Evolutionary conservation across 1,140 invertebrate species (phyloP), one percentile per base, ranked within the genome.

Genomic region (Oedothorax gibbosus): DNA sequence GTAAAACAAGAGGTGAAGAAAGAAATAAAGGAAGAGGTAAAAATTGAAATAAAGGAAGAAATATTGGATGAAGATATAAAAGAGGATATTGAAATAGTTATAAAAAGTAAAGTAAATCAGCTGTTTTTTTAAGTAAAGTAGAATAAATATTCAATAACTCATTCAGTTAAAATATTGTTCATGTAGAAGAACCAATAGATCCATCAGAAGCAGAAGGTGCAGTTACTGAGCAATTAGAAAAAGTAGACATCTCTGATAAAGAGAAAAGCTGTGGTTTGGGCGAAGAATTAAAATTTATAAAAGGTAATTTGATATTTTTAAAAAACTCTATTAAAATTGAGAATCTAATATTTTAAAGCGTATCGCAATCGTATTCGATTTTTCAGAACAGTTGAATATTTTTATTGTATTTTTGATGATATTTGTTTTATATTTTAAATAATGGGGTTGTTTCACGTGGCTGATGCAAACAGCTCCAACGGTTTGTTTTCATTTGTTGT

Each of bases 11-110:
- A 73, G 14, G 11, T 14, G 10, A 62, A 62, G 53, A 15, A 4
- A 7, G 18, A 76, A 76, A 64, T 76, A 15, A 76, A 76, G 18
- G 18, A 0, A 54, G 51, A 73, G 14, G 11, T 14, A 10, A 62
- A 62, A 54, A 15, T 5, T 10, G 18, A 76, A 76, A 64, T 76
- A 18, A 76, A 76, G 18, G 6, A 50, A 50, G 56, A 62, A 62
- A 35, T 50, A 2, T 2, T 77, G 12, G 75, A 64, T 77, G 14
- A 35, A 35, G 35, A 35, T 35, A 35, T 35, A 35, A 35, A 64
- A 10, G 60, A 54, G 10, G 57, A 77, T 35, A 21, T 6, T 12
- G 7, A 73, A 71, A 49, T 10, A 15, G 20, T 51, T n/a, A 71
- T 71, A 7, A 71, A 71, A 71, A 50, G 49, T 51, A 50, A 8